Conservation (phyloP, 1,140 invertebrate genomes). For the Ceratoteleas bidentatus region DNA sequence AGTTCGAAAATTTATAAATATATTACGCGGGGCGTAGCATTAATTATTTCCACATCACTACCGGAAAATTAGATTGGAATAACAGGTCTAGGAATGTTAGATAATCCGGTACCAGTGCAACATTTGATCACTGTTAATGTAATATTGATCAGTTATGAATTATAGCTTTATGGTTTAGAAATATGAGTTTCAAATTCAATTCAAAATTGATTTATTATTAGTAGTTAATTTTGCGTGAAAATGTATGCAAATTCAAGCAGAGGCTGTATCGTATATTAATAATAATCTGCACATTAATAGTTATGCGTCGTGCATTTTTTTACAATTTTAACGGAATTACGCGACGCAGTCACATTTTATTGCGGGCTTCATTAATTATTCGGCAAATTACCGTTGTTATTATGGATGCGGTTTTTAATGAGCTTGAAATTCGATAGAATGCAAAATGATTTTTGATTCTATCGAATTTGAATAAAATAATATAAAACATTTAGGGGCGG, state of each 20-base stretch:
- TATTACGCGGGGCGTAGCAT: conserved; percentile 10
- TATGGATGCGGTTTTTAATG: too few relatives aligned
- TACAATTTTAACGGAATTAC: too few relatives aligned
- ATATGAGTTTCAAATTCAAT: conserved; percentile 26
- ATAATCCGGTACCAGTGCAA: conserved; percentile 36
- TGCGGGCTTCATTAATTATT: too few relatives aligned
- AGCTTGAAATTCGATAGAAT: too few relatives aligned
- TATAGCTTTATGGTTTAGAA: conserved; percentile 39
- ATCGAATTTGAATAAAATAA: too few relatives aligned
- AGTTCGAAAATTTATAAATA: conserved; percentile 26
- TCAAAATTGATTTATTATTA: conserved; percentile 26
- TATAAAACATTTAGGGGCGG: too few relatives aligned
- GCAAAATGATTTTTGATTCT: too few relatives aligned
- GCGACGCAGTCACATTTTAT: too few relatives aligned
- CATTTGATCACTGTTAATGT: conserved; percentile 50
- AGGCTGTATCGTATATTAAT: neutral
- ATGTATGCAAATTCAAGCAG: conserved; percentile 15
- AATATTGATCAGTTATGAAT: conserved; percentile 46
- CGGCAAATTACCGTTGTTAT: too few relatives aligned
- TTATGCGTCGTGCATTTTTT: too few relatives aligned
- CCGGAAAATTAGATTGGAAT: conserved; percentile 41
- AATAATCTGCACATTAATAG: too few relatives aligned
- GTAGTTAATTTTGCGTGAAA: conserved; percentile 20
- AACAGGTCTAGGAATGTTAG: conserved; percentile 36
- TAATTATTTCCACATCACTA: conserved; percentile 40